Evolutionary conservation across 2,888 invertebrate species (phyloP).

Genomic region (Xestia ashworthii): DNA sequence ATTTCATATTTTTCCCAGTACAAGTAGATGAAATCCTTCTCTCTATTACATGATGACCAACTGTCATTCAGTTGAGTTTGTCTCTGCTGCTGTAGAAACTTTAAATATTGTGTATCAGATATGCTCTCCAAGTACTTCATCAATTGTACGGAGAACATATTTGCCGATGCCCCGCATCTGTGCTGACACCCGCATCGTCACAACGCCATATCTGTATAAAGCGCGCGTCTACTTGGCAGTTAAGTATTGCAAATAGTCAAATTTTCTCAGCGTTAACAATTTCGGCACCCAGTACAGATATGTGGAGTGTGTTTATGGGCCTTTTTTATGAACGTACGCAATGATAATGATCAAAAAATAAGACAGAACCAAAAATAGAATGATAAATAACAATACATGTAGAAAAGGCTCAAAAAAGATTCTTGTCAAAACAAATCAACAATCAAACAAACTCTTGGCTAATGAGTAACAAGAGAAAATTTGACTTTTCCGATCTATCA

Average conservation of each 20-base stretch:
- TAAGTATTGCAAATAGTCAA: conserved; percentile 81
- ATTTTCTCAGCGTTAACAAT: conserved; percentile 80
- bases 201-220: conserved; percentile 88
- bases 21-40: conserved; percentile 20
- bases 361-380: conserved; percentile 17
- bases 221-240: conserved; percentile 79
- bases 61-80: conserved; percentile 14
- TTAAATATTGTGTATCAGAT: conserved; percentile 68
- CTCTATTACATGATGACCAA: neutral
- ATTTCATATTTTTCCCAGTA: conserved; percentile 17
- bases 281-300: conserved; percentile 85
- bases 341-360: conserved; percentile 12
- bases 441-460: conserved; percentile 24
- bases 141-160: conserved; percentile 76
- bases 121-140: conserved; percentile 73
- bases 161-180: conserved; percentile 71
- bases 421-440: conserved; percentile 37
- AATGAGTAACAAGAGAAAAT: conserved; percentile 79
- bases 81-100: conserved; percentile 31
- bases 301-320: conserved; percentile 82
- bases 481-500: conserved; percentile 83
- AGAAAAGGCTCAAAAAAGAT: conserved; percentile 71
- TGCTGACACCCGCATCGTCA: conserved; percentile 79
- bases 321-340: conserved; percentile 74
- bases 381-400: conserved; percentile 46